phyloP scores from a whole-genome alignment of 2,797 vertebrate genomes.

The Acrossocheilus wenchowensis region DNA sequence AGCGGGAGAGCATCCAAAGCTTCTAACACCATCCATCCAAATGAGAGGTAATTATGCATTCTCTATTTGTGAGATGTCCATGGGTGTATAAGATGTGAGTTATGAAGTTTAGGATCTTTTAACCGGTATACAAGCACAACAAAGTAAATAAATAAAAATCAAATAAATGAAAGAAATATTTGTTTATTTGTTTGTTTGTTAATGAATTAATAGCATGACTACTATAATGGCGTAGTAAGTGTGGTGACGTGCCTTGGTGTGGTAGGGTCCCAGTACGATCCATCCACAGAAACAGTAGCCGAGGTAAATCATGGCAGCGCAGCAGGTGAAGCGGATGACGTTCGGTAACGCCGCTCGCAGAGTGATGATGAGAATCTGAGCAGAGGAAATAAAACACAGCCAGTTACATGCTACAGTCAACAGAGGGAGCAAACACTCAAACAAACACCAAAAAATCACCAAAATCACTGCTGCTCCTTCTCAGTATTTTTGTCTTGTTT shows the following conservation, averaged over 20 bases:
- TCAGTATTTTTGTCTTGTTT: neutral
- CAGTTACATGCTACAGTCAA: neutral
- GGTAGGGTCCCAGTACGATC: constrained; percentile 93
- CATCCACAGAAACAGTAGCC: constrained; percentile 96
- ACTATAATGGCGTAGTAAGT: too few species aligned
- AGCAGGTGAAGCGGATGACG: constrained; percentile 94
- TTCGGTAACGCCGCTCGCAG: constrained; percentile 89
- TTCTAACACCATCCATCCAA: too few species aligned
- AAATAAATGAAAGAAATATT: too few species aligned
- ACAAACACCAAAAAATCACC: neutral
- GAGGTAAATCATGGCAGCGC: constrained; percentile 92
- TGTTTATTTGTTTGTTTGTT: too few species aligned
- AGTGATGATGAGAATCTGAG: constrained; percentile 90
- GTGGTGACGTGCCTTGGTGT: constrained; percentile 82
- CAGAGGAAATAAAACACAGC: constrained; percentile 8
- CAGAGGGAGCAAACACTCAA: neutral
- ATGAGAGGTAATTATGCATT: too few species aligned
- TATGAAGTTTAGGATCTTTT: too few species aligned
- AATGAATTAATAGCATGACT: neutral
- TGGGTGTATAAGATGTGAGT: too few species aligned
- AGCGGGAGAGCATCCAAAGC: too few species aligned
- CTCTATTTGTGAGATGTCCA: too few species aligned
- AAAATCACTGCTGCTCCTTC: neutral
- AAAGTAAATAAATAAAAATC: neutral
- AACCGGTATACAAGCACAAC: too few species aligned